A percentile compares a stretch with the other conserved stretches of the same genome.
Evolutionary conservation across 2,888 invertebrate genomes (phyloP).

Genomic region (Drosophila anceps): DNA sequence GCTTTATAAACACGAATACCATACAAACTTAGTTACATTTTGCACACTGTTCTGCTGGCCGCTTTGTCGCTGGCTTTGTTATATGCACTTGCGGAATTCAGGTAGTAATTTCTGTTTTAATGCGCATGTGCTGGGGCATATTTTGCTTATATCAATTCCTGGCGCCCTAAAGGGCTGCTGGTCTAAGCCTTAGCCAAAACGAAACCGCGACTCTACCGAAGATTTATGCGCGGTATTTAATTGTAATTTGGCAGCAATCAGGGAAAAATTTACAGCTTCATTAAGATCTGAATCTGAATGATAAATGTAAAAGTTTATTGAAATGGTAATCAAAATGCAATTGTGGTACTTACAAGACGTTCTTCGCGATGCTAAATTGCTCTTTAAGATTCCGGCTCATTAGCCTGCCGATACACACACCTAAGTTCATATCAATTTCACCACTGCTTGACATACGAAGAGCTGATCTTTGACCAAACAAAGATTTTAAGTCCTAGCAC

Average conservation of each 20-base stretch:
- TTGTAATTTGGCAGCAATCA: constrained; percentile 60
- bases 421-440: background rate
- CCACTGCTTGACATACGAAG: background rate
- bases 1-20: constrained; percentile 64
- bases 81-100: constrained; percentile 73
- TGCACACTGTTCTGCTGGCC: constrained; percentile 4
- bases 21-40: constrained; percentile 31
- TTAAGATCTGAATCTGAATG: constrained; percentile 23
- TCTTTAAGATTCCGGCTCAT: constrained; percentile 18
- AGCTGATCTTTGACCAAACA: background rate
- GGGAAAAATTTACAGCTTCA: constrained; percentile 52
- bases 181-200: background rate
- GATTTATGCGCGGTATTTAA: constrained; percentile 52
- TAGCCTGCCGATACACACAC: constrained; percentile 15
- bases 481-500: background rate
- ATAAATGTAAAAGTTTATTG: constrained; percentile 17
- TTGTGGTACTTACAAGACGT: constrained; percentile 1
- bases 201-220: background rate
- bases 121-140: constrained; percentile 57
- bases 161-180: constrained; percentile 45
- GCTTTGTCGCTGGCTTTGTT: constrained; percentile 53
- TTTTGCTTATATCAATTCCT: constrained; percentile 61
- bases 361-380: background rate
- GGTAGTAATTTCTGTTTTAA: constrained; percentile 78
- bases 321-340: constrained; percentile 18